Evolutionary conservation across 2,888 invertebrate genomes (phyloP).

Genomic region (Oegoconia quadripuncta): DNA sequence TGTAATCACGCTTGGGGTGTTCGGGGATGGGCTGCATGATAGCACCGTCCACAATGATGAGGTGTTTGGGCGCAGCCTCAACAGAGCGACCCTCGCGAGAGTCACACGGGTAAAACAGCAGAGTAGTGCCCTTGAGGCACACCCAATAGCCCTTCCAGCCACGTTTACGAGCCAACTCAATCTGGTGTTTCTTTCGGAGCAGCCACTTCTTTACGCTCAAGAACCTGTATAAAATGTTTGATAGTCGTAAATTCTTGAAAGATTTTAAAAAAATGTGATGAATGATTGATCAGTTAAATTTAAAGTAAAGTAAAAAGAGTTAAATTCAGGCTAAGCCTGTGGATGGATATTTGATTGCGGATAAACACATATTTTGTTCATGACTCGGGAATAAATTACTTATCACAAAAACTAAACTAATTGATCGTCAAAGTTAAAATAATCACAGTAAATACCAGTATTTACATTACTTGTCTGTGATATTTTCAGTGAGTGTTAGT

Average conservation of each 20-base stretch:
- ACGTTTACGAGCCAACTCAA: slow-evolving; percentile 95
- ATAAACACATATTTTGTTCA: too few species aligned
- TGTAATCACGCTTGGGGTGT: slow-evolving; percentile 97
- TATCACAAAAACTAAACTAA: too few species aligned
- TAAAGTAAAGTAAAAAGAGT: too few species aligned
- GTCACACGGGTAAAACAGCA: slow-evolving; percentile 97
- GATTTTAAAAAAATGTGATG: neutral
- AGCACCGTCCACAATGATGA: slow-evolving; percentile 97
- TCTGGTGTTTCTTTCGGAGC: slow-evolving; percentile 96
- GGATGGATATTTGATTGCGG: too few species aligned
- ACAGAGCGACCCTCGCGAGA: slow-evolving; percentile 93
- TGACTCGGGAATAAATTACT: too few species aligned
- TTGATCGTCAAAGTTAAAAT: too few species aligned
- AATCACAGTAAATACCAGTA: too few species aligned
- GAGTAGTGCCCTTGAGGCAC: slow-evolving; percentile 96
- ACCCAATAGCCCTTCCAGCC: slow-evolving; percentile 99
- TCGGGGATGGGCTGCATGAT: slow-evolving; percentile 99
- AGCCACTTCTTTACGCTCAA: slow-evolving; percentile 99
- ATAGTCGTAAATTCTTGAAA: neutral
- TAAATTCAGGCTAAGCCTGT: too few species aligned
- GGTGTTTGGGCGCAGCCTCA: slow-evolving; percentile 95
- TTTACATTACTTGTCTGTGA: too few species aligned
- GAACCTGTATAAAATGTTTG: slow-evolving; percentile 83
- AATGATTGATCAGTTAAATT: too few species aligned
- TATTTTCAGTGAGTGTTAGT: too few species aligned